These are phyloP conservation scores for Lasioglossum marginatum DNA, from an alignment of 2,888 invertebrate species.

Conservation along the genomic window DNA sequence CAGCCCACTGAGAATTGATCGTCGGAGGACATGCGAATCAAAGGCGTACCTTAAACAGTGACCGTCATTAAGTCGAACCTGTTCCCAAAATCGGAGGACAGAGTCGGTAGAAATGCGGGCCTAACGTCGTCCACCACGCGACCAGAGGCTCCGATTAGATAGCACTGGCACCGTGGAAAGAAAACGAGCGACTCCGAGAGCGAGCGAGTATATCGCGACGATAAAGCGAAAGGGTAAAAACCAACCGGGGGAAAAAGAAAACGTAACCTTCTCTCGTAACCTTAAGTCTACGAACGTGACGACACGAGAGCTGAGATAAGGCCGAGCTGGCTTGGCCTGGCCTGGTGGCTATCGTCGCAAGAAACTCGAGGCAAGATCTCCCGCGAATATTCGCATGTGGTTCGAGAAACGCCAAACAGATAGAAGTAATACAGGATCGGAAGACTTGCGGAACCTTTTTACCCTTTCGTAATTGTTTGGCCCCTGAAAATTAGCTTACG, in stretches of 20 bases:
- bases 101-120: not conserved
- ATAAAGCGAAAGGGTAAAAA: constrained; percentile 67
- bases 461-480: too few relatives aligned
- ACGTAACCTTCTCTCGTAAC: constrained; percentile 71
- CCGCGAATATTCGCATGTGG: constrained; percentile 52
- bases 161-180: constrained; percentile 30
- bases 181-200: constrained; percentile 29
- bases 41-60: not conserved
- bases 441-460: too few relatives aligned
- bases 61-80: constrained; percentile 7
- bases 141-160: constrained; percentile 61
- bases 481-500: too few relatives aligned
- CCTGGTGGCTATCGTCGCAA: constrained; percentile 29
- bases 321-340: not conserved
- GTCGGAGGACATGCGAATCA: not conserved
- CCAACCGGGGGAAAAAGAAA: constrained; percentile 53
- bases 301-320: constrained; percentile 63
- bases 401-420: constrained; percentile 8
- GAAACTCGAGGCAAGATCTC: constrained; percentile 37
- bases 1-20: not conserved
- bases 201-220: constrained; percentile 35
- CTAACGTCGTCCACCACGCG: constrained; percentile 41
- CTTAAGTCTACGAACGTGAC: constrained; percentile 65
- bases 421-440: not conserved
- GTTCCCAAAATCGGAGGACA: constrained; percentile 12